These are phyloP conservation scores for Cervus canadensis DNA, from an alignment of 2,113 vertebrate species.

Conservation along the genomic window DNA sequence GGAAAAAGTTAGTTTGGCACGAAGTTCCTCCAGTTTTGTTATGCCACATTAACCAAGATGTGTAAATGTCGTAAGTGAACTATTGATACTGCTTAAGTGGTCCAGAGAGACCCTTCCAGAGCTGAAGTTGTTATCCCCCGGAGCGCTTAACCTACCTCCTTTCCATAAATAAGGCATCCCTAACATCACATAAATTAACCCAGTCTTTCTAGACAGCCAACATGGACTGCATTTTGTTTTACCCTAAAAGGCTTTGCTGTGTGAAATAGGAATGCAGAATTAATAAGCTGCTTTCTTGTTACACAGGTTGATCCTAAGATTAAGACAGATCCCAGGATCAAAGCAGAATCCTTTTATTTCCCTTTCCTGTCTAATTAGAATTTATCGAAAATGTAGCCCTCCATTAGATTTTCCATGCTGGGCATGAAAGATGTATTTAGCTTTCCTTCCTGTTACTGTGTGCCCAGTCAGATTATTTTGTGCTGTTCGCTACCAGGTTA, in stretches of 20 bases:
- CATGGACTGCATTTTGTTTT: background rate
- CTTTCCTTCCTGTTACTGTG: background rate
- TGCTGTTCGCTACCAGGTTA: background rate
- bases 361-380: conserved; percentile 9
- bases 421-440: background rate
- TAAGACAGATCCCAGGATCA: conserved; percentile 15
- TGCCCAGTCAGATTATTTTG: background rate
- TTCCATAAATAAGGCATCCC: conserved; percentile 46
- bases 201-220: conserved; percentile 20
- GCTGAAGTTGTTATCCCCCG: conserved; percentile 38
- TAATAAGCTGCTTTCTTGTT: background rate
- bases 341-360: conserved; percentile 7
- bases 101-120: conserved; percentile 17
- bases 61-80: conserved; percentile 50
- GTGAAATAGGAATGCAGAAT: background rate
- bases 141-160: conserved; percentile 9
- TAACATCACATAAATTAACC: background rate
- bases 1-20: background rate
- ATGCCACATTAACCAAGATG: conserved; percentile 42
- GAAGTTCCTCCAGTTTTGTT: conserved; percentile 49
- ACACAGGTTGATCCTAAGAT: background rate
- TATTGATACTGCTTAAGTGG: conserved; percentile 56
- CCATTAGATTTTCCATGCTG: background rate
- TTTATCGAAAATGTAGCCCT: background rate
- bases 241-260: background rate